Base-by-base conservation (phyloP, 30 jellyfish, hydroid and myxozoan genomes). In the Cassiopea xamachana region DNA sequence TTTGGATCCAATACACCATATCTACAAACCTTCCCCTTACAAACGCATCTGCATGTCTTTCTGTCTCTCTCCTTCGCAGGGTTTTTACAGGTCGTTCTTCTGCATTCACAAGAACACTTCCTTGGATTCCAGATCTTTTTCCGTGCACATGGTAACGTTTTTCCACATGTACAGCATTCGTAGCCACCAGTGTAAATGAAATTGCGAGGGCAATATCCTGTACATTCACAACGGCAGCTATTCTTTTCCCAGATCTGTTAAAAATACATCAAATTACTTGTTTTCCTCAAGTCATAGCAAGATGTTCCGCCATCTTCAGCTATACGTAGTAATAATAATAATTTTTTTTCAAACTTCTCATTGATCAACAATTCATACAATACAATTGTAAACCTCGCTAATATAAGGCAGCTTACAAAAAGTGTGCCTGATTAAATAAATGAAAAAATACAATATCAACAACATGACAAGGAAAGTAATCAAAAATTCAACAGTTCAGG, bases 41-140 rank as follows among this genome's bases (percentile, higher is more conserved):
- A 89, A 7, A 76, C 76, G 73, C 96, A 89, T 48, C 79, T 75
- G 74, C 96, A 89, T 5, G 88, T 89, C 27, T 72, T 77, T 58
- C 86, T 85, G 85, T 89, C 92, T 60, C 96, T 79, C 9, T 48
- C 75, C 76, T 82, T 89, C 70, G 59, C 18, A 1, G 77, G 89
- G 46, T 89, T 89, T 68, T 76, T 89, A 85, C 96, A 89, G 69
- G 75, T 55, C 50, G 55, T 68, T 68, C 69, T 89, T 48, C 69
- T 71, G 89, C 96, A 89, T 55, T 89, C 92, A 61, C 96, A 89
- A 5, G 89, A 83, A 47, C 96, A 89, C 64, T 73, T 81, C 89
- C 74, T 75, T 0, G 89, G 74, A 77, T 81, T 82, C 96, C 96
- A 89, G 16, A 81, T 58, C 88, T 82, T 81, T 49, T 82, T 81